Base-by-base conservation (phyloP, 2,888 invertebrate species). In the Aleiodes testaceus region DNA sequence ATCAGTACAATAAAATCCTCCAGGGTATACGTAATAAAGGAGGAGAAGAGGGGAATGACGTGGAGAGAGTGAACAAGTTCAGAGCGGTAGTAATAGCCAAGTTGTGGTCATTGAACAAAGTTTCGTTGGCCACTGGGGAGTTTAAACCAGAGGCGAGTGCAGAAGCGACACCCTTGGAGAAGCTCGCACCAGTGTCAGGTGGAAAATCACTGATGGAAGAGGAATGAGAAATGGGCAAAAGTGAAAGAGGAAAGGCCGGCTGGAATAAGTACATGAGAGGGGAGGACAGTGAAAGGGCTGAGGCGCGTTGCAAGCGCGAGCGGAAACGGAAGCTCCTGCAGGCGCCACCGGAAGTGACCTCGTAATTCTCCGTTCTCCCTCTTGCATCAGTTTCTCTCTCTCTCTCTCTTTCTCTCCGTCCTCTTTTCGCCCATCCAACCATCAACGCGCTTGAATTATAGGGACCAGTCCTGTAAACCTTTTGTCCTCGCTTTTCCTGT, bases 311-410 rank as follows among this genome's bases (percentile, higher is more conserved):
- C 55, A 68, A 72, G 77, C 78, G 81, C 82, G 80, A 83, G 82
- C 86, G 87, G 87, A 86, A 72, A 74, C 85, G 86, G 87, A 86
- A 85, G 85, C 84, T 85, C 84, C 85, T 83, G 82, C 86, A 85
- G 84, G 84, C 85, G 83, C 86, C 85, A 87, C 83, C 84, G 86
- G 87, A 87, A 86, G 86, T 86, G 85, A 86, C 87, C 86, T 84
- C 87, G 87, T 87, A 87, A 86, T 86, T 87, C 85, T 85, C 85
- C 82, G 81, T 84, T 82, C 83, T 74, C 74, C 73, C 75, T 63
- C 73, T 50, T 74, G 66, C 74, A 73, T 74, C 74, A 72, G 75
- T 80, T 78, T 77, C 74, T 36, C 70, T 73, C 75, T 73, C 75
- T 69, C 70, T 71, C 68, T 53, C 64, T 52, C 73, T 65, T 66